phyloP scores from a whole-genome alignment of 2,797 vertebrate genomes.

The Enteromius afrohamiltoni region DNA sequence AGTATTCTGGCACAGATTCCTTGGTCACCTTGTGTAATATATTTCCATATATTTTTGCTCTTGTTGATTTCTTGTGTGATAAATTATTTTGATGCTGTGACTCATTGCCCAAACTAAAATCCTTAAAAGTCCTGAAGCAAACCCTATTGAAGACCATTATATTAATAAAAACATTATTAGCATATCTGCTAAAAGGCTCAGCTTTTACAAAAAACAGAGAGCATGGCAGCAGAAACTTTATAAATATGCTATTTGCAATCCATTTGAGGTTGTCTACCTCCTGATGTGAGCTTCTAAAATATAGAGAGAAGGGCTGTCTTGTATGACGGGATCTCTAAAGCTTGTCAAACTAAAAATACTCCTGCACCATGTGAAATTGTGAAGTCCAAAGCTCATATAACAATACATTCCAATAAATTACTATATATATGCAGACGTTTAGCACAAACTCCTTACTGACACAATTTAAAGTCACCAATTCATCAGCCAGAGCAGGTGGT shows the following conservation, averaged over 20 bases:
- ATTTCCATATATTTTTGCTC: not conserved
- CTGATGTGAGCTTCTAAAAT: conserved; percentile 38
- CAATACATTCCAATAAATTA: not conserved
- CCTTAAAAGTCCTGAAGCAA: not conserved
- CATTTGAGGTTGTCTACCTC: conserved; percentile 36
- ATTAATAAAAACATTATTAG: not conserved
- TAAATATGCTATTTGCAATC: conserved; percentile 28
- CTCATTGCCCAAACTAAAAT: not conserved
- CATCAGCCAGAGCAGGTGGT: conserved; percentile 65
- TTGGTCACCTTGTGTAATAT: not conserved
- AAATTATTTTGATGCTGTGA: not conserved
- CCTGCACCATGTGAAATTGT: conserved; percentile 5
- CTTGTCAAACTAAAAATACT: conserved; percentile 35
- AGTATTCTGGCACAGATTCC: not conserved
- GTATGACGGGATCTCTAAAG: conserved; percentile 25
- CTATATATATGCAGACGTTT: not conserved
- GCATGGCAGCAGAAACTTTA: not conserved
- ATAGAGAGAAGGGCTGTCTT: conserved; percentile 13
- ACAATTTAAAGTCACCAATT: conserved; percentile 71
- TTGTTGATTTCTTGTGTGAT: not conserved
- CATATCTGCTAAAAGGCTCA: not conserved
- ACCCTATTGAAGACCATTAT: too few relatives aligned
- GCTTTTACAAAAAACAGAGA: not conserved
- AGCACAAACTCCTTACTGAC: conserved; percentile 40
- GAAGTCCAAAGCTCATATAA: not conserved